Evolutionary conservation across 2,113 vertebrate species (phyloP), one percentile per base, ranked within the genome.

Genomic region (Dolichallabes microphthalmus): DNA sequence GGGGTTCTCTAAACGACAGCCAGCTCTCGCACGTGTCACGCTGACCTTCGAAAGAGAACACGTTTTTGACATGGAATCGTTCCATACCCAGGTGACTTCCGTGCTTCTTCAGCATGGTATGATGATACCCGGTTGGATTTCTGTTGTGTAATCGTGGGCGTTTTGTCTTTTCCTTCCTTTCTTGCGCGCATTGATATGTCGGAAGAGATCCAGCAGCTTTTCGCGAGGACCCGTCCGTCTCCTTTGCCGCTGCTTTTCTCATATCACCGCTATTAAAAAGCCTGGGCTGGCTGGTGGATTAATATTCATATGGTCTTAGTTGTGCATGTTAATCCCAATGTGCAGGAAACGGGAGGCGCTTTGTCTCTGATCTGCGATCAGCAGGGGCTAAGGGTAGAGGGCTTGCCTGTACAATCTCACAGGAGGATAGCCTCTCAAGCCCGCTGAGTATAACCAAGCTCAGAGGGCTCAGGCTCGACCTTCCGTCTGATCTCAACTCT

Each of bases 271-370:
- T 20, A 12, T 52, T 2, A 60, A 32, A 60, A 32, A 39, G 64
- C 77, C 69, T 32, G 52, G 15, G 14, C 19, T 52, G 50, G 27
- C 68, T 15, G 57, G 14, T 9, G 6, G 32, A 82, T 88, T 75
- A 86, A 85, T 88, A 85, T 88, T 78, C 77, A 86, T 71, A 64
- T 10, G 58, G 45, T 83, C 35, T 86, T 52, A 27, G 66, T 87
- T 87, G 58, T 64, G 58, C 68, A 39, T n/a, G 32, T 45, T 84
- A 80, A 87, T 75, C 76, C 68, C 57, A 15, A 58, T 50, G 78
- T 68, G 73, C 12, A 2, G 30, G 50, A 57, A 66, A 53, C 12
- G 63, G 53, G 32, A 73, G 78, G 85, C 57, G 22, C 52, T 58
- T 32, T 63, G 45, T n/a, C 81, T 83, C 84, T 80, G 80, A 86